A percentile compares a stretch with the other conserved stretches of the same genome.
Conservation (phyloP, 2,797 vertebrate species). For the Chaunax sp. region DNA sequence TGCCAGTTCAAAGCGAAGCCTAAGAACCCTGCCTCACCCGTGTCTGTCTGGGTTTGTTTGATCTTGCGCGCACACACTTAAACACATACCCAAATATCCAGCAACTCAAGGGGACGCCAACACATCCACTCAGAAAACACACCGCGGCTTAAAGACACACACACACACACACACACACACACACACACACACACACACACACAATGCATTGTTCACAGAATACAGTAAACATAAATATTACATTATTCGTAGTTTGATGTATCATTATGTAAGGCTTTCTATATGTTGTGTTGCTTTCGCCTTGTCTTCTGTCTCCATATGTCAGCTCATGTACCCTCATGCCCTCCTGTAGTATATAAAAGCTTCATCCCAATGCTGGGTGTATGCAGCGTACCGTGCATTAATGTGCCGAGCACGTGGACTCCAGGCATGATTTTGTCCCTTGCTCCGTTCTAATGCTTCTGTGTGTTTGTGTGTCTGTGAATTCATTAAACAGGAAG, state of each 20-base stretch:
- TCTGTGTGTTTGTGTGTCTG: conserved; percentile 38
- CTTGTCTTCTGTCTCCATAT: conserved; percentile 13
- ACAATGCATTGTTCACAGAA: conserved; percentile 57
- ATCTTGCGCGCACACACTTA: conserved; percentile 31
- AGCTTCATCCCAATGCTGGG: conserved; percentile 15
- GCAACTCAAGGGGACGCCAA: conserved; percentile 30
- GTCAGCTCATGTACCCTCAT: conserved; percentile 15
- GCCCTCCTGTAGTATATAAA: conserved; percentile 10
- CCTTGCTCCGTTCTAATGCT: conserved; percentile 1
- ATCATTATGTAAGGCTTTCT: conserved; percentile 55
- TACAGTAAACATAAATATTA: conserved; percentile 46
- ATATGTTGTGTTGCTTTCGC: conserved; percentile 2
- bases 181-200: conserved; percentile 3
- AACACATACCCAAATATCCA: conserved; percentile 21
- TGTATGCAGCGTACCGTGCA: neutral
- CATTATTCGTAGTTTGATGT: conserved; percentile 63
- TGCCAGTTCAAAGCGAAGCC: conserved; percentile 64
- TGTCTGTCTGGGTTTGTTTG: conserved; percentile 60
- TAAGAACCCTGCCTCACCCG: conserved; percentile 33
- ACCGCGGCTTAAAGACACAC: conserved; percentile 1
- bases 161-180: neutral
- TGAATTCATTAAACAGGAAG: conserved; percentile 69
- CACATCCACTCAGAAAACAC: conserved; percentile 13
- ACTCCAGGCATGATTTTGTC: conserved; percentile 18
- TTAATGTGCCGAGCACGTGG: conserved; percentile 34